Percentiles rank a stretch among this genome's conserved stretches.
Evolutionary conservation across 1,140 invertebrate species (phyloP).

Genomic region (Cyclina sinensis): DNA sequence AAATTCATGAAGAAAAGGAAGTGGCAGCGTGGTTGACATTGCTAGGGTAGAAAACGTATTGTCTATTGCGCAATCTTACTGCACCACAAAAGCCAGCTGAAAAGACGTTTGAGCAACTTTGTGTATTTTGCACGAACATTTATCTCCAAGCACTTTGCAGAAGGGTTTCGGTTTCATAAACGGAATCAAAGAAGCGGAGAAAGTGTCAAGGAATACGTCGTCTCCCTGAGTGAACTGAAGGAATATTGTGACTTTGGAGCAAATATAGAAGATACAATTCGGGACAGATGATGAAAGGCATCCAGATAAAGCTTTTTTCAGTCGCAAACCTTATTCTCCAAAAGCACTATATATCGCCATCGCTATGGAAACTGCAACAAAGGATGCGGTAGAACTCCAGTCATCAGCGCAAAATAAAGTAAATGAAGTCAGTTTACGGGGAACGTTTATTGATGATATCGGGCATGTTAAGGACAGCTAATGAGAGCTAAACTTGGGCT

Average conservation of each 20-base stretch:
- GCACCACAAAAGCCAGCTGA: conserved; percentile 42
- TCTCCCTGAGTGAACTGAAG: conserved; percentile 60
- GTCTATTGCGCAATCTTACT: conserved; percentile 43
- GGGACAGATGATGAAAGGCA: background rate
- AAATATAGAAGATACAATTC: conserved; percentile 18
- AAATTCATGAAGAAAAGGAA: conserved; percentile 41
- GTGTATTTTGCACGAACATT: conserved; percentile 45
- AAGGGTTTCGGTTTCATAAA: conserved; percentile 71
- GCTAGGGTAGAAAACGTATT: conserved; percentile 65
- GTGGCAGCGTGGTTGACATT: conserved; percentile 50
- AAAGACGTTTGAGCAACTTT: conserved; percentile 2
- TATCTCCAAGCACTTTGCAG: conserved; percentile 63
- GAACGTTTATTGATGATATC: conserved; percentile 46
- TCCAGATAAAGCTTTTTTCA: background rate
- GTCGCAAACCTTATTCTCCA: no score
- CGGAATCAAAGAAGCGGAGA: conserved; percentile 56
- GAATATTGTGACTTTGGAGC: conserved; percentile 66
- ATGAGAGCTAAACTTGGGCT: conserved; percentile 62
- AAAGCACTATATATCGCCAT: no score
- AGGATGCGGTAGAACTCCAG: no score
- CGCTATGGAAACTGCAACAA: no score
- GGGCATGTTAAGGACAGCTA: conserved; percentile 57
- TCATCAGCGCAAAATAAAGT: no score
- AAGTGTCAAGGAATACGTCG: conserved; percentile 54
- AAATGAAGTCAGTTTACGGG: background rate